These are phyloP conservation scores for Cyrtonyx montezumae DNA, from an alignment of 2,113 vertebrate species.

Conservation along the genomic window DNA sequence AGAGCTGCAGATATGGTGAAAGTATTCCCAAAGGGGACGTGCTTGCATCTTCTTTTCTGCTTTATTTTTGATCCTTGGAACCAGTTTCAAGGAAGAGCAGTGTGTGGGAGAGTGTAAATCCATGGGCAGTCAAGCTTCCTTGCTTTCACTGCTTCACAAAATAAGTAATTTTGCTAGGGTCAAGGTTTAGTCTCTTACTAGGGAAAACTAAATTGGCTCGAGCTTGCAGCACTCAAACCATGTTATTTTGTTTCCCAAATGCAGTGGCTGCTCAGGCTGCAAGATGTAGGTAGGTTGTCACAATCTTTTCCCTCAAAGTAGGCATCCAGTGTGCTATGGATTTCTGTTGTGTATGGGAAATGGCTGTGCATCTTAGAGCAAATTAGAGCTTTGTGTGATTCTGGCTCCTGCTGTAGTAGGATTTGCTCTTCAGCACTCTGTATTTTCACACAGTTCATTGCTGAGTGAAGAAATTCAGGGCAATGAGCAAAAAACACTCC, in stretches of 20 bases:
- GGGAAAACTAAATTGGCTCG: neutral
- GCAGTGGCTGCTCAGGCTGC: neutral
- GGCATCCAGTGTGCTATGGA: neutral
- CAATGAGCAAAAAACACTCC: rapidly evolving
- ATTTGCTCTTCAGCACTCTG: rapidly evolving
- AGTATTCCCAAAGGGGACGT: neutral
- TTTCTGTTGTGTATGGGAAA: rapidly evolving
- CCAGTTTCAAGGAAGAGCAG: neutral
- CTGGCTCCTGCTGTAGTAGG: neutral
- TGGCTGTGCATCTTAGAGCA: rapidly evolving
- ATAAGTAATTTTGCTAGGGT: rapidly evolving
- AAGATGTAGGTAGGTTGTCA: neutral
- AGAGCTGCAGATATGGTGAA: neutral
- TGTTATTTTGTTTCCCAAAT: neutral
- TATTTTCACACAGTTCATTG: neutral
- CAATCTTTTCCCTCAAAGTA: rapidly evolving
- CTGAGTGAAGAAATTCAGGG: neutral
- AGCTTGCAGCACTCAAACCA: rapidly evolving
- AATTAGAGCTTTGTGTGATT: rapidly evolving
- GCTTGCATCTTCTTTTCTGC: neutral
- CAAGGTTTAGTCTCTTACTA: rapidly evolving
- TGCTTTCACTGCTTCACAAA: rapidly evolving
- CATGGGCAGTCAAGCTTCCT: neutral
- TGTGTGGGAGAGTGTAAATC: neutral
- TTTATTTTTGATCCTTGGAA: neutral